A percentile compares a stretch with the other conserved stretches of the same genome.
These are phyloP conservation scores for Ctenicera cuprea DNA, from an alignment of 2,888 invertebrate genomes.

Conservation along the genomic window DNA sequence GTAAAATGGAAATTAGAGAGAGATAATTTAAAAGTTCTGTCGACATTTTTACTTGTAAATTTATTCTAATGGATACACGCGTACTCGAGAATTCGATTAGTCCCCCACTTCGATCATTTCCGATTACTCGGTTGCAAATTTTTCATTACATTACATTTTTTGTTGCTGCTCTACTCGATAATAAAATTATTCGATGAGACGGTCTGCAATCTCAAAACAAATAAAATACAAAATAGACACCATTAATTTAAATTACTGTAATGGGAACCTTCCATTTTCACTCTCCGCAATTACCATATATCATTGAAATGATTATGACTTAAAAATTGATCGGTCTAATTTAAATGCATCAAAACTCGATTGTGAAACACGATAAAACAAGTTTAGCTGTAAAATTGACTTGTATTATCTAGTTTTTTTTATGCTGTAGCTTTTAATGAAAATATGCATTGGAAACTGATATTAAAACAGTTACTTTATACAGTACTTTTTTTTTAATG, in stretches of 20 bases:
- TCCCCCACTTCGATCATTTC: slow-evolving; percentile 12
- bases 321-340: slow-evolving; percentile 43
- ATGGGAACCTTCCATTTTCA: slow-evolving; percentile 54
- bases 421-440: background rate
- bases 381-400: background rate
- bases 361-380: slow-evolving; percentile 21
- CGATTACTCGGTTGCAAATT: slow-evolving; percentile 3
- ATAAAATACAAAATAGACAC: slow-evolving; percentile 22
- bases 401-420: slow-evolving; percentile 2
- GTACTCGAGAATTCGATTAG: slow-evolving; percentile 27
- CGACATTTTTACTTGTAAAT: slow-evolving; percentile 51
- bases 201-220: slow-evolving; percentile 23
- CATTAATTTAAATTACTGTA: slow-evolving; percentile 38
- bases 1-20: slow-evolving; percentile 56
- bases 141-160: slow-evolving; percentile 10
- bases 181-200: slow-evolving; percentile 21
- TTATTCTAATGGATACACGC: slow-evolving; percentile 48
- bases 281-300: slow-evolving; percentile 55
- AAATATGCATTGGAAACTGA: slow-evolving; percentile 1
- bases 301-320: slow-evolving; percentile 51
- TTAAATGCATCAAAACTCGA: slow-evolving; percentile 32
- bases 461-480: no score
- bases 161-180: background rate
- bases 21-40: slow-evolving; percentile 47
- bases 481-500: no score